These are phyloP conservation scores for Onychorhynchus coronatus DNA, from an alignment of 2,113 vertebrate genomes.

Conservation along the genomic window DNA sequence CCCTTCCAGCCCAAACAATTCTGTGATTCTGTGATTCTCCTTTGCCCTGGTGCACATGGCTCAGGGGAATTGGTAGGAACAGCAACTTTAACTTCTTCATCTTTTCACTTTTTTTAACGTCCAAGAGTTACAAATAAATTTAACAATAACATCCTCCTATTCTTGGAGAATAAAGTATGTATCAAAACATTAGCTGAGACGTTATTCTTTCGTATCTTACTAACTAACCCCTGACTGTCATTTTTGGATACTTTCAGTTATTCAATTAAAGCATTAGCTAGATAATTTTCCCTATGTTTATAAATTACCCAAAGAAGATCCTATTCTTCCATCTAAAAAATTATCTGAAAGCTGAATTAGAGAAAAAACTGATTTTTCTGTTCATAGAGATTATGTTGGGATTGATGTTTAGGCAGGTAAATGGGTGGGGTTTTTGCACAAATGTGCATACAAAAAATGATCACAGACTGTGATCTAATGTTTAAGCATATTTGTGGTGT, in stretches of 20 bases:
- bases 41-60: not conserved
- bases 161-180: not conserved
- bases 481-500: not conserved
- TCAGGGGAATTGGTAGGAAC: not conserved
- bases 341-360: not conserved
- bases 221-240: not conserved
- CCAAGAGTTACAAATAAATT: not conserved
- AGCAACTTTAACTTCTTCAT: not conserved
- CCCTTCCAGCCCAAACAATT: not conserved
- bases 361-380: not conserved
- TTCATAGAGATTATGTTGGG: not conserved
- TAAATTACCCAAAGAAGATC: not conserved
- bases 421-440: not conserved
- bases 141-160: not conserved
- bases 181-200: not conserved
- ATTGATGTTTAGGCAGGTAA: not conserved
- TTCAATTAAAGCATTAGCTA: not conserved
- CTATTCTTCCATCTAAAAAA: not conserved
- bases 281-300: not conserved
- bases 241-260: not conserved
- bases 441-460: not conserved
- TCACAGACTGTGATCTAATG: not conserved
- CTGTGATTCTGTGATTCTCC: not conserved
- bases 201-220: not conserved
- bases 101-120: not conserved